Percentiles rank a stretch among this genome's conserved stretches.
Evolutionary conservation across 2,888 invertebrate genomes (phyloP).

Genomic region (Caenorhabditis becei): DNA sequence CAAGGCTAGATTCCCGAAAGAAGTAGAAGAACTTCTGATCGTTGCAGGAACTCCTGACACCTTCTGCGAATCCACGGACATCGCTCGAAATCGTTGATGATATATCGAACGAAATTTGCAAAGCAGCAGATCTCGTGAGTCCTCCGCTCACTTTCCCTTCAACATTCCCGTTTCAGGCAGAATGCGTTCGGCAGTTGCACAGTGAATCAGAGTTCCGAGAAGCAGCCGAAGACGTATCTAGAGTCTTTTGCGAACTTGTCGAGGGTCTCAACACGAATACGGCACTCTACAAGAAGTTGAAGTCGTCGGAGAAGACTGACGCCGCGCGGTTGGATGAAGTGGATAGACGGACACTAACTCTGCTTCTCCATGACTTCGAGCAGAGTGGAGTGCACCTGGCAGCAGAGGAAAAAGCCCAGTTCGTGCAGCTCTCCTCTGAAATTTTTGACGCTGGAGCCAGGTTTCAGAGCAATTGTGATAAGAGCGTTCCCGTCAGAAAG

Average conservation of each 20-base stretch:
- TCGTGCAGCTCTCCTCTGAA: constrained; percentile 62
- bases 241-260: constrained; percentile 92
- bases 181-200: constrained; percentile 95
- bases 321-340: constrained; percentile 82
- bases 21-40: background rate
- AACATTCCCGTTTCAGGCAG: constrained; percentile 85
- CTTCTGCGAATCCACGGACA: constrained; percentile 40
- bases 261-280: constrained; percentile 93
- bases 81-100: constrained; percentile 93
- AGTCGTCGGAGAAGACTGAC: constrained; percentile 87
- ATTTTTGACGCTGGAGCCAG: constrained; percentile 78
- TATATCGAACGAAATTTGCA: constrained; percentile 93
- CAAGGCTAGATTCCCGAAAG: constrained; percentile 26
- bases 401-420: constrained; percentile 84
- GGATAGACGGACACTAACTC: constrained; percentile 90
- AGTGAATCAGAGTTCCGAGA: constrained; percentile 87
- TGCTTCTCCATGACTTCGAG: constrained; percentile 97
- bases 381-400: constrained; percentile 96
- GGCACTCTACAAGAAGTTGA: constrained; percentile 89
- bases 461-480: constrained; percentile 73
- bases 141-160: background rate
- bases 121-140: constrained; percentile 91
- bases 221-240: constrained; percentile 93
- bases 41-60: constrained; percentile 25
- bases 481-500: constrained; percentile 61